Evolutionary conservation across 35 echinoderm and acorn worm species (phyloP).

Genomic region (Amphiura filiformis): DNA sequence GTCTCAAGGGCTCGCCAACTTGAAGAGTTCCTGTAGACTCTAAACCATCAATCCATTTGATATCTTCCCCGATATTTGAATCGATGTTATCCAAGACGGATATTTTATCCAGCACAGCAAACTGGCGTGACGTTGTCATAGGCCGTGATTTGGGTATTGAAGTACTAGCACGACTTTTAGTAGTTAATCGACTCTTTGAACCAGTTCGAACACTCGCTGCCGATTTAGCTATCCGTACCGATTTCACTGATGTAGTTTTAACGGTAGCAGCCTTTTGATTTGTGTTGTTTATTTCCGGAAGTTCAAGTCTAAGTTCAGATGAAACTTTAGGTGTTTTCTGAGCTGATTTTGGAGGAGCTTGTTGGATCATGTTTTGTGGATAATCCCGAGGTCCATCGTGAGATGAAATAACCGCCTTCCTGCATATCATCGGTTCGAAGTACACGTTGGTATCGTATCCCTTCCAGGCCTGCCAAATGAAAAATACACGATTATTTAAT

Average conservation of each 20-base stretch:
- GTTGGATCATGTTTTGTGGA: background rate
- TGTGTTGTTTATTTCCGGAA: background rate
- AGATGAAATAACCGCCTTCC: constrained; percentile 29
- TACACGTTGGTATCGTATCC: constrained; percentile 90
- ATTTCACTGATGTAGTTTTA: background rate
- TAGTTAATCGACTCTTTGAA: background rate
- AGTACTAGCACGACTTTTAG: background rate
- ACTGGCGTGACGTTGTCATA: constrained; percentile 39
- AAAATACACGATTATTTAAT: too few relatives aligned
- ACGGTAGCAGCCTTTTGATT: background rate
- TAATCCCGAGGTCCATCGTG: background rate
- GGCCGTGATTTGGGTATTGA: background rate
- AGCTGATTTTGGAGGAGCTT: background rate
- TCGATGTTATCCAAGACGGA: constrained; percentile 69
- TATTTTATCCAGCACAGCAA: constrained; percentile 67
- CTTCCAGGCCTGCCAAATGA: constrained; percentile 75
- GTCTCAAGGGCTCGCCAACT: constrained; percentile 23
- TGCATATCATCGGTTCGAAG: constrained; percentile 82
- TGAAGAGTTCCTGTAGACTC: constrained; percentile 72
- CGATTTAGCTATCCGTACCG: background rate
- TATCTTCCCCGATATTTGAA: constrained; percentile 67
- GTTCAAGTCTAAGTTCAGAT: background rate
- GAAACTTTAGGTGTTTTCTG: background rate
- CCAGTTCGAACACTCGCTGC: background rate
- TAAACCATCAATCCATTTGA: constrained; percentile 74